Base-by-base conservation (phyloP, 2,888 invertebrate genomes). In the Lacanobia wlatinum region DNA sequence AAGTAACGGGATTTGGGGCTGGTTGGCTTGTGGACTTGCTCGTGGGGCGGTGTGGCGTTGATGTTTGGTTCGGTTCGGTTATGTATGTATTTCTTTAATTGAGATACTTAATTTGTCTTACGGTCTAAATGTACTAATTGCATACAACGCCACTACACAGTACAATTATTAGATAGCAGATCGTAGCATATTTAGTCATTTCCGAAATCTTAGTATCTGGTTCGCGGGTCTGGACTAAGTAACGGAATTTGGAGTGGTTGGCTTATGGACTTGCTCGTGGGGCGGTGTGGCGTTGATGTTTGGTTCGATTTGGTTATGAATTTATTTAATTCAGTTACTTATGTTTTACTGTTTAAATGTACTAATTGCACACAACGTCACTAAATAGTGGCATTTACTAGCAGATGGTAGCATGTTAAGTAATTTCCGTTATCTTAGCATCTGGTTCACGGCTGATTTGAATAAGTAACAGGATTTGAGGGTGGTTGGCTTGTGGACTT, bases 391-490 rank as follows among this genome's bases (percentile, higher is more conserved):
- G 62, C 48, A 70, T 80, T 78, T 56, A 43, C 62, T 52, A 80
- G 28, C 81, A 84, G 78, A 67, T 84, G 84, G 68, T 58, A 68
- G 48, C 53, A 70, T 65, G 84, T 63, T 86, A 85, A 84, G 84
- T 84, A 81, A 84, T 85, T 81, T 78, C 86, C 84, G 62, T 85
- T 84, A 85, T 74, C 71, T 78, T 74, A 74, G 71, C 70, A 70
- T 63, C 73, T 62, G 60, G 70, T 43, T 75, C 38, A 69, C 14
- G 61, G 60, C 23, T 70, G 66, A 83, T 60, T 78, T 67, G 52
- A 56, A 48, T 82, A 53, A 58, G 73, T 73, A 55, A 55, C 23
- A 16, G 28, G 64, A 67, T 78, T 77, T 62, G 23, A 50, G 28
- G 38, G 10, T 73, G 38, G 10, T 73, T 38, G n/a, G 21, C n/a